Conservation (phyloP, 2,113 vertebrate genomes). For the Dendrocopos noguchii region DNA sequence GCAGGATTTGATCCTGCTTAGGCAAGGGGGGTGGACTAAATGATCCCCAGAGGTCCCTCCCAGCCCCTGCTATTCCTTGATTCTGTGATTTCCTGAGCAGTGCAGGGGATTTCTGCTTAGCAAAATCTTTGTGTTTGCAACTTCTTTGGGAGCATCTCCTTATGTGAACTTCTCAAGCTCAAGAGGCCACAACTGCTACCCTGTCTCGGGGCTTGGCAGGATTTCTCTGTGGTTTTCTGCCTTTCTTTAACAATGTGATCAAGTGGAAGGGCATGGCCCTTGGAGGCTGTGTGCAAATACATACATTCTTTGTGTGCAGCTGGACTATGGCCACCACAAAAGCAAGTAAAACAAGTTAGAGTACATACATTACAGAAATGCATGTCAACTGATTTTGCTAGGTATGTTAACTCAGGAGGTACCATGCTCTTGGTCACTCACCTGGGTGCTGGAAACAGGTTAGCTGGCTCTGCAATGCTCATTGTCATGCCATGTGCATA, state of each 20-base stretch:
- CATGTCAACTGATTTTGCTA: background rate
- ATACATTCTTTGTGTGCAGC: background rate
- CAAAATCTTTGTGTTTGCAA: background rate
- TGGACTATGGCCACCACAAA: background rate
- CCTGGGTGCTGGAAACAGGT: background rate
- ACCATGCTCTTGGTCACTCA: background rate
- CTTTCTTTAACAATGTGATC: background rate
- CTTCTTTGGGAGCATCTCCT: background rate
- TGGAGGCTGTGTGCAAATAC: background rate
- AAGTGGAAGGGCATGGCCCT: background rate
- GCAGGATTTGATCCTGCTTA: background rate
- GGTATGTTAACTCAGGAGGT: background rate
- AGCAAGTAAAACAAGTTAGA: slow-evolving; percentile 19
- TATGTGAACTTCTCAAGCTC: background rate
- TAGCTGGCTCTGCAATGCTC: background rate
- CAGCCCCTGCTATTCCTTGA: too few relatives aligned
- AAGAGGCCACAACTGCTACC: background rate
- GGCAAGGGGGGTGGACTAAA: too few relatives aligned
- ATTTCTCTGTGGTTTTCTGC: slow-evolving; percentile 8
- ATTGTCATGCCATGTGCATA: fast-evolving
- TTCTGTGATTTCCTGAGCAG: background rate
- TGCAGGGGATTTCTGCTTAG: slow-evolving; percentile 2
- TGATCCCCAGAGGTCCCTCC: too few relatives aligned
- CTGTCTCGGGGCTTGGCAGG: background rate
- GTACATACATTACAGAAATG: background rate